Conservation (phyloP, 2,113 vertebrate genomes). For the Pomatostomus ruficeps region DNA sequence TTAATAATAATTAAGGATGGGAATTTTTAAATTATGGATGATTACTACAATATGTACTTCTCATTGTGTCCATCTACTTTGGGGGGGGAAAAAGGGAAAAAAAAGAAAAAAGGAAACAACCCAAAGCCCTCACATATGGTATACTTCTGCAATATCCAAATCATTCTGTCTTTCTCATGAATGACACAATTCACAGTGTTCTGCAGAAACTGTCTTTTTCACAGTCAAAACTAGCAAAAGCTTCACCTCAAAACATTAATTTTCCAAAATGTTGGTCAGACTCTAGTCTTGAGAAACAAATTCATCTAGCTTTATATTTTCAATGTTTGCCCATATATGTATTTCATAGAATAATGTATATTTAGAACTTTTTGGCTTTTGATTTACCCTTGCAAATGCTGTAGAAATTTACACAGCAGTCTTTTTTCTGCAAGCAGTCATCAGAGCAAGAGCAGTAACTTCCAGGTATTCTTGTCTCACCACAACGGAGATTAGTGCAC, state of each 20-base stretch:
- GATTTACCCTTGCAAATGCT: slow-evolving; percentile 74
- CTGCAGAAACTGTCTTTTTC: not conserved
- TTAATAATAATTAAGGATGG: not conserved
- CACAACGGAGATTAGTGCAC: slow-evolving; percentile 77
- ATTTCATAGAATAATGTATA: not conserved
- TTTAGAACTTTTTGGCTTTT: not conserved
- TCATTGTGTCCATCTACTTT: not conserved
- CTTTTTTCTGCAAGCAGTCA: slow-evolving; percentile 72
- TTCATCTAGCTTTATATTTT: not conserved
- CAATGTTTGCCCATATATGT: not conserved
- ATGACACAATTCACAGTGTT: not conserved
- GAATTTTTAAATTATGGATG: not conserved
- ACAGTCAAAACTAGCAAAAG: not conserved
- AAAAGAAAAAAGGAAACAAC: not conserved
- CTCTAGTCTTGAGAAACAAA: not conserved
- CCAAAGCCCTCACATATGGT: fast-evolving
- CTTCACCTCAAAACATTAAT: not conserved
- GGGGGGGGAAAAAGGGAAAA: fast-evolving
- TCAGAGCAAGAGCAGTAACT: slow-evolving; percentile 79
- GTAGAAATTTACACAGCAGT: slow-evolving; percentile 78
- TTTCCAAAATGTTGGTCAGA: not conserved
- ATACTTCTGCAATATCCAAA: not conserved
- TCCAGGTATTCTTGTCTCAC: slow-evolving; percentile 65
- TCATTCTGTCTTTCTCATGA: not conserved
- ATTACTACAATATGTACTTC: not conserved